These are phyloP conservation scores for Poeciliopsis gracilis DNA, from an alignment of 2,797 vertebrate species.

Conservation along the genomic window DNA sequence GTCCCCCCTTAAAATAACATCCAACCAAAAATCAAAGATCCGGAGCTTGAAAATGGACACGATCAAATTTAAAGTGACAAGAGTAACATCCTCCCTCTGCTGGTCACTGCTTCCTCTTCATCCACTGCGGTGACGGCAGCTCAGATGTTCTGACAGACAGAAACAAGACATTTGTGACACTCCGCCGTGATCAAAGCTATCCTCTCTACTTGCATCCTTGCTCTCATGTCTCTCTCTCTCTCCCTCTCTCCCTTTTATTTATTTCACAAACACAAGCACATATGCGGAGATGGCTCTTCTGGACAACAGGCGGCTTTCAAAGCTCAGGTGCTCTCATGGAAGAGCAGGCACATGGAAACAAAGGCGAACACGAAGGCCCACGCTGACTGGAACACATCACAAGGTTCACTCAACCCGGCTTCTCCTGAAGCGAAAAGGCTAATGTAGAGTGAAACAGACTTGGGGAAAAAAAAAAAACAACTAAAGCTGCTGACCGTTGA, in stretches of 20 bases:
- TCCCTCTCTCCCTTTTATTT: constrained; percentile 19
- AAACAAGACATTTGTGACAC: constrained; percentile 75
- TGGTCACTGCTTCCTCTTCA: constrained; percentile 34
- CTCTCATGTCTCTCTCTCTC: constrained; percentile 28
- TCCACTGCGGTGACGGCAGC: constrained; percentile 59
- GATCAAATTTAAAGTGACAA: constrained; percentile 23
- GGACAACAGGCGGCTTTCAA: constrained; percentile 59
- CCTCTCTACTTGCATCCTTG: constrained; percentile 51
- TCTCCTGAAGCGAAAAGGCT: constrained; percentile 66
- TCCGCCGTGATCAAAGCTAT: constrained; percentile 76
- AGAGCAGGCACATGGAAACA: constrained; percentile 81
- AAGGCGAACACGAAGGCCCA: constrained; percentile 63
- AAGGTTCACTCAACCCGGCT: constrained; percentile 68
- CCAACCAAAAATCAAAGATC: constrained; percentile 31
- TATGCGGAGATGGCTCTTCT: constrained; percentile 38
- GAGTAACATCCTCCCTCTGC: constrained; percentile 28
- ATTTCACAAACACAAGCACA: constrained; percentile 21
- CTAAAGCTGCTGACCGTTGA: constrained; percentile 25
- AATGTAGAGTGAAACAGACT: constrained; percentile 73
- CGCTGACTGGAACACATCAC: constrained; percentile 66
- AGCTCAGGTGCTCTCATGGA: constrained; percentile 84
- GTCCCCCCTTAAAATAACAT: constrained; percentile 18
- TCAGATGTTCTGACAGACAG: constrained; percentile 68
- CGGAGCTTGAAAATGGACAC: constrained; percentile 5
- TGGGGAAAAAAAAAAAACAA: constrained; percentile 43